Conservation (phyloP, 1,140 invertebrate species). For the Trachymyrmex cornetzi region DNA sequence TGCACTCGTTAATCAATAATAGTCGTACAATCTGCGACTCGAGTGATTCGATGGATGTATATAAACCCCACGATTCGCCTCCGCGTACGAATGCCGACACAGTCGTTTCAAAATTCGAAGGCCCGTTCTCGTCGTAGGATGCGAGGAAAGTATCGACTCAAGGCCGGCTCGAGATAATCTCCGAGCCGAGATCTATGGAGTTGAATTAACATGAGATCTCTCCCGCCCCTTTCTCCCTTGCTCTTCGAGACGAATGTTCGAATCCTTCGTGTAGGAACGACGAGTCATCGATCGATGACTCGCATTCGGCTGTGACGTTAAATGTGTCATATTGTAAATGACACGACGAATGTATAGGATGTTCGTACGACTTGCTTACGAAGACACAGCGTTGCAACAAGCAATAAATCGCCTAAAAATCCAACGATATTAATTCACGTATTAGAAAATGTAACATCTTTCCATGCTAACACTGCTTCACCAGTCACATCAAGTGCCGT, state of each 20-base stretch:
- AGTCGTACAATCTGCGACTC: slow-evolving; percentile 2
- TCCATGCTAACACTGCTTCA: background rate
- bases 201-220: background rate
- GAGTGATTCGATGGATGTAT: background rate
- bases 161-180: slow-evolving; percentile 71
- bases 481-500: background rate
- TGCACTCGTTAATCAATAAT: slow-evolving; percentile 42
- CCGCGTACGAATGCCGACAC: slow-evolving; percentile 10
- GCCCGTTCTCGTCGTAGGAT: slow-evolving; percentile 66
- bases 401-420: background rate
- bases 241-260: background rate
- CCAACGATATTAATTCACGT: background rate
- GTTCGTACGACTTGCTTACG: no score
- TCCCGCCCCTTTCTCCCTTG: background rate
- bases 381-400: background rate
- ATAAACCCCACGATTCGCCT: background rate
- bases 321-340: background rate
- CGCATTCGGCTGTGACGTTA: background rate
- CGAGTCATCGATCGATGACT: slow-evolving; percentile 27
- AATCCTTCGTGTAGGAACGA: background rate
- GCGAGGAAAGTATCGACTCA: slow-evolving; percentile 77
- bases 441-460: background rate
- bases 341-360: background rate
- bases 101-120: slow-evolving; percentile 69
- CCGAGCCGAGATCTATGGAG: background rate